A percentile compares a stretch with the other conserved stretches of the same genome.
These are phyloP conservation scores for Beroe ovata DNA, from an alignment of 37 sponge, comb jelly and placozoan species.

Conservation along the genomic window DNA sequence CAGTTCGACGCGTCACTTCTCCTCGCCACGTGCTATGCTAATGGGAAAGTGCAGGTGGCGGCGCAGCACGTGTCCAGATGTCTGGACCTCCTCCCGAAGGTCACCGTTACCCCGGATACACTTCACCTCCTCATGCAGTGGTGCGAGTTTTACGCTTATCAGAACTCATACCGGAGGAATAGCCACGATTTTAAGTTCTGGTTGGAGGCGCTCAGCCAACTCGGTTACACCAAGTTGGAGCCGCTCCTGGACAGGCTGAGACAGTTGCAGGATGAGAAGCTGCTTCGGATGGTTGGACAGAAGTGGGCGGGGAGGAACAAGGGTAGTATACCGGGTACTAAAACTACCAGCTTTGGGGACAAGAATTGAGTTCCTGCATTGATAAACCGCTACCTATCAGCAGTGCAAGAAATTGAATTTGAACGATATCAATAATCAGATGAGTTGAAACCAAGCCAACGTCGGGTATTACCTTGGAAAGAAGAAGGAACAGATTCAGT, in stretches of 20 bases:
- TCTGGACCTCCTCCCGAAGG: slow-evolving; percentile 21
- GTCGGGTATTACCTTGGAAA: neutral
- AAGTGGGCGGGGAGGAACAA: slow-evolving; percentile 26
- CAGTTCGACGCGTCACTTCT: slow-evolving; percentile 51
- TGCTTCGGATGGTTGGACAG: slow-evolving; percentile 30
- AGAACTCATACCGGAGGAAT: slow-evolving; percentile 42
- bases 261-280: slow-evolving; percentile 28
- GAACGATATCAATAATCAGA: too few relatives aligned
- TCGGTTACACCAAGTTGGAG: slow-evolving; percentile 43
- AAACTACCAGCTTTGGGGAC: neutral
- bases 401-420: too few relatives aligned
- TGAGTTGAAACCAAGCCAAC: too few relatives aligned
- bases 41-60: slow-evolving; percentile 35
- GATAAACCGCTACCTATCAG: too few relatives aligned
- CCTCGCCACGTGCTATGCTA: slow-evolving; percentile 36
- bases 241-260: slow-evolving; percentile 10
- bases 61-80: slow-evolving; percentile 59
- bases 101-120: neutral
- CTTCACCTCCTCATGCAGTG: slow-evolving; percentile 15
- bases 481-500: neutral
- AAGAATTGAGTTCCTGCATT: too few relatives aligned
- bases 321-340: neutral
- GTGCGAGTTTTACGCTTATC: slow-evolving; percentile 29
- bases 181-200: slow-evolving; percentile 15
- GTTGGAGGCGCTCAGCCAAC: neutral